Evolutionary conservation across 2,888 invertebrate species (phyloP), one percentile per base, ranked within the genome.

Genomic region (Micoletzkya japonica): DNA sequence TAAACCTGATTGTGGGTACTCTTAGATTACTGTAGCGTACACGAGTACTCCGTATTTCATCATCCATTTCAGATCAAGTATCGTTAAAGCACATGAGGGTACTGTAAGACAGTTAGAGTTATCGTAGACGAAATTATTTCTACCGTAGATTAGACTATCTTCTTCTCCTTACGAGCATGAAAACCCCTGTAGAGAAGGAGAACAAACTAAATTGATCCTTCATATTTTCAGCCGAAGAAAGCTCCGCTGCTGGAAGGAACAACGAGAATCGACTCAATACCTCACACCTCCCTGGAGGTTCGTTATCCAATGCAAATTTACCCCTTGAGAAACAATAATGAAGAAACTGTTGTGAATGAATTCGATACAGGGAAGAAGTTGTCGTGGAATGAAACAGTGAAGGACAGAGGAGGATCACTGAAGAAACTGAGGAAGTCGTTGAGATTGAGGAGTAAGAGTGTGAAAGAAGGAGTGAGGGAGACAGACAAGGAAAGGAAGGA

Each of bases 171-270:
- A n/a, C n/a, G n/a, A n/a, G n/a, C n/a, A n/a, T n/a, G n/a, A n/a
- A n/a, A n/a, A n/a, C n/a, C n/a, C n/a, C n/a, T n/a, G n/a, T n/a
- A n/a, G n/a, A n/a, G n/a, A n/a, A n/a, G n/a, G n/a, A n/a, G n/a
- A n/a, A n/a, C n/a, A n/a, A n/a, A n/a, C n/a, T n/a, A n/a, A n/a
- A n/a, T n/a, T n/a, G n/a, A n/a, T n/a, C n/a, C n/a, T n/a, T n/a
- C n/a, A n/a, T n/a, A n/a, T n/a, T 72, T 77, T 44, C 71, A 79
- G 79, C 77, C 71, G 79, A 79, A 76, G 79, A 79, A 75, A 79
- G 73, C 72, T 79, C 67, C 7, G 67, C 56, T 20, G 26, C 56
- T 56, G 44, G 67, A 7, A 37, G 39, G 44, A 56, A 66, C 66
- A 67, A 57, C 67, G 49, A 67, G 37, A 58, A 56, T 17, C 60